Conservation (phyloP, 2,888 invertebrate genomes). For the Schizotus pectinicornis region DNA sequence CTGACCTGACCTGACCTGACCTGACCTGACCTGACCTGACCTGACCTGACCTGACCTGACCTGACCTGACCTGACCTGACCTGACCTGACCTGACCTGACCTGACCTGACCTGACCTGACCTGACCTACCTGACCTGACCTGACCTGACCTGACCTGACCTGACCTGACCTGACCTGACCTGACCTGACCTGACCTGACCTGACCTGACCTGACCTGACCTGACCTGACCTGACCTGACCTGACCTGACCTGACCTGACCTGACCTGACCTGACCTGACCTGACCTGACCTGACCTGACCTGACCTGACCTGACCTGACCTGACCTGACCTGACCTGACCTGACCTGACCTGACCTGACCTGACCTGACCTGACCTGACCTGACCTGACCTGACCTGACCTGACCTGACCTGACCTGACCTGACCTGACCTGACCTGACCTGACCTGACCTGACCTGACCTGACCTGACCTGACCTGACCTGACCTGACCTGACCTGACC, state of each 20-base stretch:
- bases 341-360: constrained; percentile 13
- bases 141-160: constrained; percentile 13
- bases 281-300: constrained; percentile 13
- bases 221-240: constrained; percentile 13
- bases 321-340: constrained; percentile 13
- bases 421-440: constrained; percentile 12
- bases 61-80: constrained; percentile 22
- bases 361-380: constrained; percentile 12
- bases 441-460: constrained; percentile 13
- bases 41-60: constrained; percentile 22
- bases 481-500: constrained; percentile 13
- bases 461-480: constrained; percentile 13
- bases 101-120: constrained; percentile 18
- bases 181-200: constrained; percentile 13
- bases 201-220: constrained; percentile 14
- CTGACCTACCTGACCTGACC: constrained; percentile 15
- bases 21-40: constrained; percentile 22
- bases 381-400: constrained; percentile 6
- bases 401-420: constrained; percentile 7
- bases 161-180: constrained; percentile 13
- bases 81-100: constrained; percentile 19
- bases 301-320: constrained; percentile 13
- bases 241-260: constrained; percentile 13
- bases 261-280: constrained; percentile 13
- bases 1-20: no score